These are phyloP conservation scores for Eupithecia subfuscata DNA, from an alignment of 2,888 invertebrate species.

Conservation along the genomic window DNA sequence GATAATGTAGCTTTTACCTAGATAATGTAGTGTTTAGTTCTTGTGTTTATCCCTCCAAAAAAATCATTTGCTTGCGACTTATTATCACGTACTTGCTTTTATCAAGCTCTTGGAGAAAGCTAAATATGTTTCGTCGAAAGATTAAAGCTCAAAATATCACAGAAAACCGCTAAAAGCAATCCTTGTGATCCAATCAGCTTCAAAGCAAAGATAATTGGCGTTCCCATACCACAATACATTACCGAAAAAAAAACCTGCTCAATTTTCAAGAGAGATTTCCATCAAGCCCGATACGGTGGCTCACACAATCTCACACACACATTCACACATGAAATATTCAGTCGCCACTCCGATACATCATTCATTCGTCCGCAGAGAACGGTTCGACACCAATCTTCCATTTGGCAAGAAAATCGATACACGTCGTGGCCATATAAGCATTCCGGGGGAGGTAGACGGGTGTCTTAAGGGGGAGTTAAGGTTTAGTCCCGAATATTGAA, in stretches of 20 bases:
- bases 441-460: constrained; percentile 82
- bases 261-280: constrained; percentile 74
- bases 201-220: constrained; percentile 73
- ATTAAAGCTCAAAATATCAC: constrained; percentile 20
- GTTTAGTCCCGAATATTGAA: constrained; percentile 85
- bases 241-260: constrained; percentile 78
- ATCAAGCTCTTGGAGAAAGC: neutral
- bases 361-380: constrained; percentile 82
- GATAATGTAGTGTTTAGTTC: neutral
- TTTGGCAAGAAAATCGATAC: constrained; percentile 84
- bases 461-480: constrained; percentile 83
- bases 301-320: constrained; percentile 69
- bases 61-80: neutral
- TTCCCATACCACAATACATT: constrained; percentile 62
- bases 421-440: constrained; percentile 85
- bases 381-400: constrained; percentile 84
- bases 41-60: neutral
- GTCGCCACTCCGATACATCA: constrained; percentile 81
- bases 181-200: constrained; percentile 71
- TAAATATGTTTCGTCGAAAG: neutral
- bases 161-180: constrained; percentile 55
- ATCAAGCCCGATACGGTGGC: constrained; percentile 74
- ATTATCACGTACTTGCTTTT: neutral
- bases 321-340: constrained; percentile 76
- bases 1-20: neutral